Evolutionary conservation across 2,797 vertebrate species (phyloP), one percentile per base, ranked within the genome.

Genomic region (Euthynnus affinis): DNA sequence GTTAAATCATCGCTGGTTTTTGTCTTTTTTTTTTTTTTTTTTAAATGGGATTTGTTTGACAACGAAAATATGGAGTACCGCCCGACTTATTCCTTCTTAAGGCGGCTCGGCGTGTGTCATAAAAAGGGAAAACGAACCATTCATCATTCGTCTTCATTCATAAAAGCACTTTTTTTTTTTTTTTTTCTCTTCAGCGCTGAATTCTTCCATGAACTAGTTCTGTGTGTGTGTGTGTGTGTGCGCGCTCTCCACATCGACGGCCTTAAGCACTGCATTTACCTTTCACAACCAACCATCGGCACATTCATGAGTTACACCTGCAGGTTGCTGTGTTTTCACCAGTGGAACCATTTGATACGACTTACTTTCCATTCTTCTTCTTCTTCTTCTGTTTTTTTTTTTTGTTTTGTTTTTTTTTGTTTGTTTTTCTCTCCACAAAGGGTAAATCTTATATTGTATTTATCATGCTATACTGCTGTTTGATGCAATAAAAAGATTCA

Each of bases 401-500:
- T 40, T 40, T 9, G 37, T 40, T 40, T 9, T 40, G 2, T 25
- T 1, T 37, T 15, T 67, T 48, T 32, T 74, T n/a, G n/a, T n/a
- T n/a, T n/a, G n/a, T n/a, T 81, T 59, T 27, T 55, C 8, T 51
- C 25, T 52, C 18, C 69, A 78, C 64, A 61, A 61, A 61, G 25
- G 51, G 44, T 78, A 66, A 78, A 67, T 76, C 71, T 71, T 80
- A 57, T 56, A 46, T 81, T 84, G 89, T 88, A 74, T 91, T 90
- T 90, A 74, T 90, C 82, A 62, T 76, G 85, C 89, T 92, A 65
- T 88, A 76, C 75, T 91, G 87, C 89, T 93, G 91, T 92, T 86
- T 90, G 91, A 93, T 89, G 93, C 93, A 95, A 94, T 94, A 93
- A 93, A 58, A 82, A 63, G 51, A 71, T 76, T 88, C 55, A 72